Conservation (phyloP, 2,888 invertebrate species). For the Dione juno region DNA sequence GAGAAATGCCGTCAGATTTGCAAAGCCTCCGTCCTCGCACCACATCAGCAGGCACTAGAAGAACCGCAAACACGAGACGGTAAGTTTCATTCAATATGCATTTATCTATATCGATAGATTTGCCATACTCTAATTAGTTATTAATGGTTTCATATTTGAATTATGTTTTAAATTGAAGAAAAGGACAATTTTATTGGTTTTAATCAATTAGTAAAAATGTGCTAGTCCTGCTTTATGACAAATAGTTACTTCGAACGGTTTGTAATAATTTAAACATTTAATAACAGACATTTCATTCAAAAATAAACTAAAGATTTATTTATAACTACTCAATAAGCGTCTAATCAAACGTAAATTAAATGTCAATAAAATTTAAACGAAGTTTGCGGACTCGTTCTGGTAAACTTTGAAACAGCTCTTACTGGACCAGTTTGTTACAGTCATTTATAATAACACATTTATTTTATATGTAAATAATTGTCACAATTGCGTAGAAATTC, state of each 20-base stretch:
- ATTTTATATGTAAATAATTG: constrained; percentile 29
- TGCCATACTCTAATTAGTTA: constrained; percentile 7
- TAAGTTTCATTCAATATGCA: constrained; percentile 49
- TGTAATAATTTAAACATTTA: not conserved
- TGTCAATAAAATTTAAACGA: not conserved
- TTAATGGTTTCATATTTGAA: not conserved
- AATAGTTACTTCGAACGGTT: not conserved
- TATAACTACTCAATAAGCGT: not conserved
- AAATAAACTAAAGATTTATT: constrained; percentile 1
- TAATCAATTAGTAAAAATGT: not conserved
- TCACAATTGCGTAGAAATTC: constrained; percentile 23
- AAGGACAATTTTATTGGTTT: too few species aligned
- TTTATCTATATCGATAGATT: constrained; percentile 5
- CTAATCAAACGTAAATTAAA: too few species aligned
- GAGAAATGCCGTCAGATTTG: constrained; percentile 64
- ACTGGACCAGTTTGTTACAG: not conserved
- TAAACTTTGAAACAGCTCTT: constrained; percentile 11
- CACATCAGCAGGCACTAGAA: constrained; percentile 73
- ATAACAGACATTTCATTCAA: not conserved
- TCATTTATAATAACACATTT: not conserved
- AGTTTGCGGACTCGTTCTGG: constrained; percentile 1
- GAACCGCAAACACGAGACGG: constrained; percentile 78
- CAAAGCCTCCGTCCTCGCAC: constrained; percentile 71
- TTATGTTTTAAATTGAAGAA: not conserved
- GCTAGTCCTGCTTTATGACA: too few species aligned